Evolutionary conservation across 2,113 vertebrate species (phyloP), one percentile per base, ranked within the genome.

Genomic region (Tetraodon nigroviridis): DNA sequence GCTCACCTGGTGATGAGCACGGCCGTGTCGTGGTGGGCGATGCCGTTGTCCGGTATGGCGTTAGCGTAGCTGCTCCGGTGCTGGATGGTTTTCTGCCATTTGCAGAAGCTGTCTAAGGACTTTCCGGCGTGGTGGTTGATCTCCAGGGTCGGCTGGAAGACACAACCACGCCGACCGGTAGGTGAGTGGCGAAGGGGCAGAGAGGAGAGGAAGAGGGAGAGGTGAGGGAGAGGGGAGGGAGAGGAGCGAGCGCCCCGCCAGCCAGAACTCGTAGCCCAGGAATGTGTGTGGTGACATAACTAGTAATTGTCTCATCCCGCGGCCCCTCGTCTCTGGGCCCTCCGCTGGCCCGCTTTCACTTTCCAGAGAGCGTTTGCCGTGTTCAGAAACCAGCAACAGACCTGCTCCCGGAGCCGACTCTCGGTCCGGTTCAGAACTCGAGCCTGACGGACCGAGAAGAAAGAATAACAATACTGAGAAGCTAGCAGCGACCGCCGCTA

Each of bases 91-190:
- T 98, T 98, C 90, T 99, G 97, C 97, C 97, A 98, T 75, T 96
- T 97, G 83, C 97, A 99, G 87, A 99, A 98, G 86, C 95, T 98
- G 92, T 99, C 97, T 69, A 99, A 89, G 66, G 97, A 98, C 81
- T 99, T 99, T 29, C 95, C 95, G 0, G 97, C 96, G 0, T 99
- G 96, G 77, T 99, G 97, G 85, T 96, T 98, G 56, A 98, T 93
- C 85, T 99, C 97, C 73, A 98, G 82, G 0, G 93, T 95, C 24
- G 97, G 97, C 97, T 99, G 87, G 32, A 70, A 64, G 24, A 76
- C 1, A 48, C 2, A 48, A 5, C 8, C n/a, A 10, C 11, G 8
- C 2, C 8, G 6, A 56, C 44, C n/a, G n/a, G n/a, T n/a, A n/a
- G n/a, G n/a, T n/a, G n/a, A n/a, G n/a, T n/a, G n/a, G n/a, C n/a